phyloP scores from a whole-genome alignment of 2,797 vertebrate genomes.

The Scyliorhinus canicula region DNA sequence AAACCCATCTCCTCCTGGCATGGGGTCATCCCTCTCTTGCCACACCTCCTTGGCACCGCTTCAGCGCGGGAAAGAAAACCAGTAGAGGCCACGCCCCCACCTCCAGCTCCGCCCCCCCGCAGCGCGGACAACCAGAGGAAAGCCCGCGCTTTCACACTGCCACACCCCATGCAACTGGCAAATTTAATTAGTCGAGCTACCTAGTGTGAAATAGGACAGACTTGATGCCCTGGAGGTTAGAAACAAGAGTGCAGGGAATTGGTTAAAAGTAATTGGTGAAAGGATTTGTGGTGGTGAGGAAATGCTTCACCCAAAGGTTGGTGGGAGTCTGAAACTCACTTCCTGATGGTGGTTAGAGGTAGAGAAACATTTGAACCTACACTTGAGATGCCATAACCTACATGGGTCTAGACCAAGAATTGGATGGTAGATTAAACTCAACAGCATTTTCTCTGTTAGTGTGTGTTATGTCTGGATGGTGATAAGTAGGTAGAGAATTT shows the following conservation, averaged over 20 bases:
- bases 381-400: background rate
- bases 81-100: too few relatives aligned
- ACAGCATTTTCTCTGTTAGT: background rate
- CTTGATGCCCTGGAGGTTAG: background rate
- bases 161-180: too few relatives aligned
- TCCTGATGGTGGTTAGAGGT: background rate
- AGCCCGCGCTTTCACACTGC: too few relatives aligned
- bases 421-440: background rate
- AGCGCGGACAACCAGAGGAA: too few relatives aligned
- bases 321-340: background rate
- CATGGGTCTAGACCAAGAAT: background rate
- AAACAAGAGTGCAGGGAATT: background rate
- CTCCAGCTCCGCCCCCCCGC: too few relatives aligned
- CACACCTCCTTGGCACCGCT: too few relatives aligned
- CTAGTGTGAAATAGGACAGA: background rate
- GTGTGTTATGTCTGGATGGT: background rate
- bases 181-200: too few relatives aligned
- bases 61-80: too few relatives aligned
- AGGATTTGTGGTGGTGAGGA: background rate
- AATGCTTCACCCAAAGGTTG: too few relatives aligned
- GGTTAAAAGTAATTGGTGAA: background rate
- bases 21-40: too few relatives aligned
- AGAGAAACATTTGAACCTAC: background rate
- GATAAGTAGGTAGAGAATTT: background rate
- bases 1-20: too few relatives aligned